Conservation (phyloP, 2,888 invertebrate species). For the Sisyra terminalis region DNA sequence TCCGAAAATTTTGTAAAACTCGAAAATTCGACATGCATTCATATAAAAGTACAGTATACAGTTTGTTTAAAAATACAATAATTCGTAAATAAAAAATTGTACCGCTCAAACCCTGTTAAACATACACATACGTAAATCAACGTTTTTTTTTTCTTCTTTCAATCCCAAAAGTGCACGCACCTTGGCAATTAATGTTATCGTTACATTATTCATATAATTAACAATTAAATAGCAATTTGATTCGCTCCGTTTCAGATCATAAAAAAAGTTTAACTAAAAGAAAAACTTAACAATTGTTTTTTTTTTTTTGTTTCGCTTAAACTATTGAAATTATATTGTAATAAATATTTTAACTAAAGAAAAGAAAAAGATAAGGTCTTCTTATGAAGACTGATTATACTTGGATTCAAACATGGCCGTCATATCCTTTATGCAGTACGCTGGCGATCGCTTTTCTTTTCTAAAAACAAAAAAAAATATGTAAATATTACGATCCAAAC, state of each 20-base stretch:
- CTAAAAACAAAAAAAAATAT: too few relatives aligned
- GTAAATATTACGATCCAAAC: too few relatives aligned
- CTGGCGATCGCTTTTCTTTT: conserved; percentile 50
- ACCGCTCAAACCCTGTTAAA: too few relatives aligned
- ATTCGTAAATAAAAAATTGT: too few relatives aligned
- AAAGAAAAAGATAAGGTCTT: background rate
- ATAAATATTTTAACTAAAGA: conserved; percentile 3
- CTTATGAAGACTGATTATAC: conserved; percentile 25
- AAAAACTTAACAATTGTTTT: background rate
- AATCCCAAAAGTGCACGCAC: too few relatives aligned
- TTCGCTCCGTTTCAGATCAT: too few relatives aligned
- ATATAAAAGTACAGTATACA: too few relatives aligned
- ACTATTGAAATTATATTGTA: conserved; percentile 2
- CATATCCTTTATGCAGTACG: conserved; percentile 65
- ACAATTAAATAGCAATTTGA: conserved; percentile 1
- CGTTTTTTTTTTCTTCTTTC: too few relatives aligned
- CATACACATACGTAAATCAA: too few relatives aligned
- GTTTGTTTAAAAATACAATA: too few relatives aligned
- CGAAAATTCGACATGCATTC: too few relatives aligned
- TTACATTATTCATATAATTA: conserved; percentile 4
- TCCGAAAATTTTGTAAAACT: too few relatives aligned
- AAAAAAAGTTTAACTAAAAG: background rate
- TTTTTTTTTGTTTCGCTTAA: background rate
- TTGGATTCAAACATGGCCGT: conserved; percentile 68
- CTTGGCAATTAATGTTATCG: background rate